Conservation (phyloP, 2,113 vertebrate species). For the Zapornia atra region DNA sequence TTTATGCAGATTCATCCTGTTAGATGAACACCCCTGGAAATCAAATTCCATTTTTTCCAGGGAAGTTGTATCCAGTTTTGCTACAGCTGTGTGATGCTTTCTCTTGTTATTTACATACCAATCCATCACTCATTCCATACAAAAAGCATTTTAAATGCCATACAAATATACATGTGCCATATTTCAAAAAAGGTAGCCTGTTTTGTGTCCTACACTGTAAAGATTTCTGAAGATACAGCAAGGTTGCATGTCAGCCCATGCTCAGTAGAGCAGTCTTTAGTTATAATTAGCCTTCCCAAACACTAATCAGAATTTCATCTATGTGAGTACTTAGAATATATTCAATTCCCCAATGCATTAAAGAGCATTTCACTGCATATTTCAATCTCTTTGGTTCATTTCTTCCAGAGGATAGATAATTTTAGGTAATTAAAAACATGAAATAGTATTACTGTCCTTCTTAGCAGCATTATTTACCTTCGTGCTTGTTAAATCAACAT, state of each 20-base stretch:
- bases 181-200: background rate
- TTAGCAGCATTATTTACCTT: background rate
- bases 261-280: background rate
- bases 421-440: constrained; percentile 19
- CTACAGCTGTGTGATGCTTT: background rate
- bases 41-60: constrained; percentile 38
- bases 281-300: constrained; percentile 32
- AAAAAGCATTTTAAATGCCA: background rate
- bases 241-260: background rate
- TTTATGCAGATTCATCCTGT: constrained; percentile 32
- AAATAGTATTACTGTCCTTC: background rate
- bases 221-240: constrained; percentile 2
- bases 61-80: background rate
- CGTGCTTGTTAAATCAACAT: background rate
- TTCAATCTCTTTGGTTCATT: background rate
- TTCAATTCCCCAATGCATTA: background rate
- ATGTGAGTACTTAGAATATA: background rate
- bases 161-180: background rate
- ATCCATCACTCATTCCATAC: background rate
- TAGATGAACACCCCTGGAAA: constrained; percentile 6
- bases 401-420: background rate
- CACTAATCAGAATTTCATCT: background rate
- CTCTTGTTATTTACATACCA: constrained; percentile 37
- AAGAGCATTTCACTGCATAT: background rate
- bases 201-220: background rate